A percentile compares a stretch with the other conserved stretches of the same genome.
These are phyloP conservation scores for Scartelaos histophorus DNA, from an alignment of 2,113 vertebrate genomes.

Conservation along the genomic window DNA sequence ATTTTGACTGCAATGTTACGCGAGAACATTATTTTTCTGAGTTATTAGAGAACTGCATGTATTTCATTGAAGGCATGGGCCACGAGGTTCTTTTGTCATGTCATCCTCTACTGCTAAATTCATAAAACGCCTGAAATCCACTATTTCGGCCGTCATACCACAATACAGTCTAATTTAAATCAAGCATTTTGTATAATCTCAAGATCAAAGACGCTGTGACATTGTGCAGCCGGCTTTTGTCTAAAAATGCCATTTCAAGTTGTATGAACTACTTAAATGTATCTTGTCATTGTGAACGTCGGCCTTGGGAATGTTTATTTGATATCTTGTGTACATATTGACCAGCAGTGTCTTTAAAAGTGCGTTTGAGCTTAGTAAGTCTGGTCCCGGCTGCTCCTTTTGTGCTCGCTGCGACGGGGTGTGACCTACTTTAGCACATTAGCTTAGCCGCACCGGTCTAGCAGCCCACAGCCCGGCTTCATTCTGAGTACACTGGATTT, in stretches of 20 bases:
- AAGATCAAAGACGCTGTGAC: background rate
- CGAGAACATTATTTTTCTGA: background rate
- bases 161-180: background rate
- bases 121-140: background rate
- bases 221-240: constrained; percentile 33
- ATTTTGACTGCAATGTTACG: background rate
- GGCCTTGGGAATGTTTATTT: background rate
- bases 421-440: constrained; percentile 80
- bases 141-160: constrained; percentile 22
- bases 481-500: too few species aligned
- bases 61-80: background rate
- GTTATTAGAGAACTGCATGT: background rate
- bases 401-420: constrained; percentile 76
- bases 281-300: background rate
- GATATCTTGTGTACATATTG: background rate
- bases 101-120: background rate
- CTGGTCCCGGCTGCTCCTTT: constrained; percentile 58
- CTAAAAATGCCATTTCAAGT: background rate
- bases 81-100: constrained; percentile 68
- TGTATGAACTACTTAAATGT: background rate
- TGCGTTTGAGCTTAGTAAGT: constrained; percentile 27
- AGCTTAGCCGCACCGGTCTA: constrained; percentile 62
- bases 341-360: background rate
- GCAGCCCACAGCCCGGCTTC: constrained; percentile 34
- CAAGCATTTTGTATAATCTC: background rate